Evolutionary conservation across 2,797 vertebrate species (phyloP).

Genomic region (Rachycentron canadum): DNA sequence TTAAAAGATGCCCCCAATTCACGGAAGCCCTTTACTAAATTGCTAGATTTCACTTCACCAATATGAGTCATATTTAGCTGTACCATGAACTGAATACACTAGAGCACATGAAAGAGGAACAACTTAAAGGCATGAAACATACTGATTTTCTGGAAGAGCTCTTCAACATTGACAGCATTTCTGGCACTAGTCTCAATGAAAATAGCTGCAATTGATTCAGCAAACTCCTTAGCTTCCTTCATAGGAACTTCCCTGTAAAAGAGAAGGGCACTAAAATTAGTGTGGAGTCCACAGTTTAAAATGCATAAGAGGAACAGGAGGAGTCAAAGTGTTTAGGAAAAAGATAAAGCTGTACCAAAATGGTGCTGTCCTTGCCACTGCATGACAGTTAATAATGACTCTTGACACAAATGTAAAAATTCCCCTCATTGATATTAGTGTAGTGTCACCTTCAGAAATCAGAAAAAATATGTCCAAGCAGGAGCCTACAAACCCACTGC

Average conservation of each 20-base stretch:
- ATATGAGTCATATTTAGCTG: no score
- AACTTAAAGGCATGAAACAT: conserved; percentile 72
- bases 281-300: not conserved
- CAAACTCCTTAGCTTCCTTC: conserved; percentile 98
- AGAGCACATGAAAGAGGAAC: not conserved
- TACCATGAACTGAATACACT: no score
- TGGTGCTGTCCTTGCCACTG: not conserved
- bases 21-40: no score
- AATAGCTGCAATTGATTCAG: conserved; percentile 96
- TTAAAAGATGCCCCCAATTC: not conserved
- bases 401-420: not conserved
- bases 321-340: not conserved
- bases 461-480: not conserved
- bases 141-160: conserved; percentile 99
- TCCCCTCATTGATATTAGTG: not conserved
- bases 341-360: not conserved
- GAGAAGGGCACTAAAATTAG: conserved; percentile 5
- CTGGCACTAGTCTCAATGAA: conserved; percentile 99
- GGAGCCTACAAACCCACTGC: not conserved
- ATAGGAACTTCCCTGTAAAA: conserved; percentile 93
- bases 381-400: not conserved
- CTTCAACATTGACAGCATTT: conserved; percentile 96
- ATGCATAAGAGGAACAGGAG: not conserved
- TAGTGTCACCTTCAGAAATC: no score
- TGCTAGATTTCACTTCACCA: no score